Percentiles rank a stretch among this genome's conserved stretches.
Evolutionary conservation across 2,888 invertebrate species (phyloP).

Genomic region (Clanis bilineata): DNA sequence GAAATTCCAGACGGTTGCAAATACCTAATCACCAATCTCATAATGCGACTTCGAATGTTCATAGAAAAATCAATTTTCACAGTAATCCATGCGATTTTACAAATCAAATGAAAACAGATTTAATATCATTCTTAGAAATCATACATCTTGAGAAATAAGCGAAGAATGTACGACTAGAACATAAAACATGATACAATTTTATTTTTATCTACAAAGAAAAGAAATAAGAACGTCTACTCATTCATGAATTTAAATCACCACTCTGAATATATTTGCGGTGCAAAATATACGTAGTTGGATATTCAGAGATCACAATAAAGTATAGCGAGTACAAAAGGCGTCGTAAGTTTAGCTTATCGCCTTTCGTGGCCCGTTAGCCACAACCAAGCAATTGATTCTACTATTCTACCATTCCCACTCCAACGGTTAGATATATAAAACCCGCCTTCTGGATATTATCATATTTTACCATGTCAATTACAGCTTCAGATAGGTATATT

Average conservation of each 20-base stretch:
- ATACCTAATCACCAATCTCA: not conserved
- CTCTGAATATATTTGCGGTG: slow-evolving; percentile 19
- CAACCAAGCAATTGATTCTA: slow-evolving; percentile 73
- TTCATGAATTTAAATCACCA: slow-evolving; percentile 22
- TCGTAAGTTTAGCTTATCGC: slow-evolving; percentile 75
- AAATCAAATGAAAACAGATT: slow-evolving; percentile 6
- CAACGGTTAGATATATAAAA: slow-evolving; percentile 56
- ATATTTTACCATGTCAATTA: slow-evolving; percentile 68
- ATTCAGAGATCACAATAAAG: slow-evolving; percentile 57
- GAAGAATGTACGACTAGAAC: not conserved
- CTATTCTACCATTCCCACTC: slow-evolving; percentile 48
- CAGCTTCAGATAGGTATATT: slow-evolving; percentile 27
- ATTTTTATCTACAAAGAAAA: slow-evolving; percentile 15
- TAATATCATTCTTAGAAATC: slow-evolving; percentile 5
- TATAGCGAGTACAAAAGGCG: slow-evolving; percentile 68
- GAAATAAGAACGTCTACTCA: slow-evolving; percentile 16
- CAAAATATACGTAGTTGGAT: slow-evolving; percentile 28
- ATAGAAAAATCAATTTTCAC: not conserved
- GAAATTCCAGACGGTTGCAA: not conserved
- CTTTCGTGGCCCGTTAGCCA: slow-evolving; percentile 67
- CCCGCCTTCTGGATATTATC: slow-evolving; percentile 61
- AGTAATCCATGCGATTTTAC: not conserved
- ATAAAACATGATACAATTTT: slow-evolving; percentile 11
- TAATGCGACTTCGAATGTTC: not conserved
- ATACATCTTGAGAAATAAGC: not conserved